A percentile compares a stretch with the other conserved stretches of the same genome.
Conservation (phyloP, 1,140 invertebrate genomes). For the Battus philenor region DNA sequence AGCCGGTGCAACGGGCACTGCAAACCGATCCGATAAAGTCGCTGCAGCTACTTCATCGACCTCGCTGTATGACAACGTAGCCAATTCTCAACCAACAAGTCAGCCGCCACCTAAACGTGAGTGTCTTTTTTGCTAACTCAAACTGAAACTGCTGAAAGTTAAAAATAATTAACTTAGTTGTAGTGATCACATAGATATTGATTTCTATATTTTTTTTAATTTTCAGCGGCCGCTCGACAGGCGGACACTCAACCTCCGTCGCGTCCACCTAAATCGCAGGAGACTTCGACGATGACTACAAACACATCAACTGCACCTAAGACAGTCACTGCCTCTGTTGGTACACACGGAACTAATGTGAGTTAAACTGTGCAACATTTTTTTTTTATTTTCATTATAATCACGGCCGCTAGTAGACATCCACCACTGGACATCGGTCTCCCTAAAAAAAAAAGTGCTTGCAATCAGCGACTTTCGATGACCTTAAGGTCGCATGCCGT, state of each 20-base stretch:
- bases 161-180: background rate
- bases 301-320: constrained; percentile 77
- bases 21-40: constrained; percentile 82
- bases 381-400: background rate
- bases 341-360: constrained; percentile 75
- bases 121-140: too few relatives aligned
- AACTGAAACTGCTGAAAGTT: background rate
- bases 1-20: constrained; percentile 41
- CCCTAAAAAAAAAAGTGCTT: too few relatives aligned
- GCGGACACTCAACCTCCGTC: constrained; percentile 59
- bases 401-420: too few relatives aligned
- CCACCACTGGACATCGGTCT: too few relatives aligned
- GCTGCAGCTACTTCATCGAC: constrained; percentile 89
- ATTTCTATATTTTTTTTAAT: background rate
- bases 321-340: constrained; percentile 79
- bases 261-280: constrained; percentile 79
- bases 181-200: background rate
- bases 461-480: too few relatives aligned
- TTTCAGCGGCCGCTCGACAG: constrained; percentile 56
- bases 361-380: constrained; percentile 30
- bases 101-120: constrained; percentile 71
- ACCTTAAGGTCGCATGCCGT: too few relatives aligned
- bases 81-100: constrained; percentile 76
- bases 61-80: constrained; percentile 93
- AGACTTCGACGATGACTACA: constrained; percentile 79